Conservation (phyloP, 2,113 vertebrate genomes). For the Chinchilla lanigera region DNA sequence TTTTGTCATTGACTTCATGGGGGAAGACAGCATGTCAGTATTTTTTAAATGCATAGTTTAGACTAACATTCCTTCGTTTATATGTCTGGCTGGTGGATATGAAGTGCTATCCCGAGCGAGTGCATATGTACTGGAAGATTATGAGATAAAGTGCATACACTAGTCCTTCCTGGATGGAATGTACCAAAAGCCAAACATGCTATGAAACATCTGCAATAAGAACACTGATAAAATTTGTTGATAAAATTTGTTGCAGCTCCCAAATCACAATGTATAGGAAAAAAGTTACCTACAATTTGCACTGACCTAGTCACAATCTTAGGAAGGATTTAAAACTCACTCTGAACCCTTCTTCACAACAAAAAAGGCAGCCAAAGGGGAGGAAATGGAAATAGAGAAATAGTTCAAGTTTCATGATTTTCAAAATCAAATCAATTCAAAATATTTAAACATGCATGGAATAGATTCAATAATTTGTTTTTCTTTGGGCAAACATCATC, state of each 20-base stretch:
- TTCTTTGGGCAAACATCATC: constrained; percentile 62
- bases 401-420: constrained; percentile 51
- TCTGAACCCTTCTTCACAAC: neutral
- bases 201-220: constrained; percentile 12
- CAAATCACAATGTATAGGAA: constrained; percentile 4
- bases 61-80: constrained; percentile 57
- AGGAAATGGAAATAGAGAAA: constrained; percentile 8
- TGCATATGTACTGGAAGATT: neutral
- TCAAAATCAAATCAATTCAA: constrained; percentile 63
- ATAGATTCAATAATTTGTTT: constrained; percentile 58
- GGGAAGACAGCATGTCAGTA: neutral
- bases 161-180: constrained; percentile 16
- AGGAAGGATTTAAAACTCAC: constrained; percentile 39
- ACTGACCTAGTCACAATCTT: constrained; percentile 49
- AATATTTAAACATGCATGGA: constrained; percentile 62
- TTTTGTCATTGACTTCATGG: constrained; percentile 6
- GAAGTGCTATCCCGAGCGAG: constrained; percentile 24
- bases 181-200: constrained; percentile 38
- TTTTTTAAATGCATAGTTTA: constrained; percentile 39
- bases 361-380: constrained; percentile 3
- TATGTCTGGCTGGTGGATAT: constrained; percentile 23
- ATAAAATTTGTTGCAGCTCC: constrained; percentile 26
- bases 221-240: constrained; percentile 32
- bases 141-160: constrained; percentile 23
- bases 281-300: constrained; percentile 35